Base-by-base conservation (phyloP, 2,113 vertebrate species). In the Probosciger aterrimus region DNA sequence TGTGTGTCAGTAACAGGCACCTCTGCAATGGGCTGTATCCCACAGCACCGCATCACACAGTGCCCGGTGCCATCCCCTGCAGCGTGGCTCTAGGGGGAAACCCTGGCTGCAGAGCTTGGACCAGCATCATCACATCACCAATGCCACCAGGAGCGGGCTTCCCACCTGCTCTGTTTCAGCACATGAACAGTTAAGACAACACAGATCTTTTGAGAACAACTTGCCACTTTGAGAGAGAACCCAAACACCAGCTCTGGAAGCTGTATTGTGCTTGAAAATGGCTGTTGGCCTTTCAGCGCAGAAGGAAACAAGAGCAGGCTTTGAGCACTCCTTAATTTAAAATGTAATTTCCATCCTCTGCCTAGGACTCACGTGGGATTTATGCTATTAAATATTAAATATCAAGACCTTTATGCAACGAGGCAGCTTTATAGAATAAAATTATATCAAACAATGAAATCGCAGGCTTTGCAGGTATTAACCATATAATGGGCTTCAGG, bases 311-410 rank as follows among this genome's bases (percentile, higher is more conserved):
- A 84, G 82, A 88, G 50, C 69, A 65, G 76, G 67, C 81, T 80
- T 59, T 46, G 67, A 91, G 81, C 7, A 50, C 86, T 88, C 75
- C 74, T 95, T 95, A 86, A 94, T 96, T 94, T 95, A 78, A 95
- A 97, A 93, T 76, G 81, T 71, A 96, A 96, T 96, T 97, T 96
- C 84, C 95, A 88, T 95, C 75, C 90, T 88, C 78, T 91, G 85
- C 90, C 89, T 59, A 52, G 84, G 71, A 91, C 88, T 93, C 96
- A 91, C 11, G 31, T 86, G 95, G 95, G 95, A 97, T 91, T 97
- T 93, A 59, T 62, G 85, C 85, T 79, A 94, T 96, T 94, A 97
- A 97, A 97, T 96, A 97, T 95, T 97, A 97, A 97, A 97, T 96
- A 96, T 83, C 86, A 91, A 96, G 96, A 96, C 93, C 95, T 97